Conservation (phyloP, 2,113 vertebrate species). For the Strix uralensis region DNA sequence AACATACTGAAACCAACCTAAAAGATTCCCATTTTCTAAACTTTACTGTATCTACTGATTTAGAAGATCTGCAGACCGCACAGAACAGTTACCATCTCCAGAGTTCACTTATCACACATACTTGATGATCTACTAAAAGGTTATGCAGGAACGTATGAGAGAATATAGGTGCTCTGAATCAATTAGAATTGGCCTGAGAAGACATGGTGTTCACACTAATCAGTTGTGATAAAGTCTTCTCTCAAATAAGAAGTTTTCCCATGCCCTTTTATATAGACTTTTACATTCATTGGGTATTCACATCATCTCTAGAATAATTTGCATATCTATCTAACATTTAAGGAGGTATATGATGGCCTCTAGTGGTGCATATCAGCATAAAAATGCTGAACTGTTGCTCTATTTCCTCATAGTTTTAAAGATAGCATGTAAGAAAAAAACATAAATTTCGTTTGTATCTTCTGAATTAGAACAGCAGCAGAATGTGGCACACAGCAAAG, state of each 20-base stretch:
- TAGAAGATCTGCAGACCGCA: not conserved
- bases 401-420: not conserved
- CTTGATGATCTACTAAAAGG: not conserved
- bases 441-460: not conserved
- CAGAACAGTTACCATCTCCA: not conserved
- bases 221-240: not conserved
- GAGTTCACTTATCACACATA: not conserved
- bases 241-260: not conserved
- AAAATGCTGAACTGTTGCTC: conserved; percentile 23
- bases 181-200: not conserved
- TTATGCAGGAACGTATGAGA: not conserved
- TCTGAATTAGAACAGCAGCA: not conserved
- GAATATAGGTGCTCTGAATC: not conserved
- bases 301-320: conserved; percentile 40
- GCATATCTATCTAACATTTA: conserved; percentile 67
- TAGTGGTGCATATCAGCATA: conserved; percentile 71
- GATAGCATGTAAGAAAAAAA: not conserved
- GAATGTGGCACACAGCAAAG: not conserved
- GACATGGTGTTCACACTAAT: not conserved
- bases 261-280: not conserved
- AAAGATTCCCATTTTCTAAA: not conserved
- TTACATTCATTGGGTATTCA: not conserved
- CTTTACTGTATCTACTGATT: not conserved
- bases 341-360: conserved; percentile 76
- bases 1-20: not conserved